These are phyloP conservation scores for Sminthopsis crassicaudata DNA, from an alignment of 2,113 vertebrate species.

Conservation along the genomic window DNA sequence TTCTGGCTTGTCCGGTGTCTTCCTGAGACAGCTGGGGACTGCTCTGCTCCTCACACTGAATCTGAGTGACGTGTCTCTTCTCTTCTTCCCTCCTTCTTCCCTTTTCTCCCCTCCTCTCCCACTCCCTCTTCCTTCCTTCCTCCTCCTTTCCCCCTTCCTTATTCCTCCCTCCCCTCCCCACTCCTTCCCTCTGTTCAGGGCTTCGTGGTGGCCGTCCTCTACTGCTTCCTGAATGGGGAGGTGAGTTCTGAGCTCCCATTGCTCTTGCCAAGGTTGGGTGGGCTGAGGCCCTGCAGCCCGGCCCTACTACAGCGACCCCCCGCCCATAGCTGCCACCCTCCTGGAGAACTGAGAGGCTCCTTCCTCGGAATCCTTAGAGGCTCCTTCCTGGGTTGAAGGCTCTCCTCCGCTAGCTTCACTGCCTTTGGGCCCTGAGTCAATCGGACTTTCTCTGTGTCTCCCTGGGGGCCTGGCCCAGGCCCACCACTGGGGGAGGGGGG, in stretches of 20 bases:
- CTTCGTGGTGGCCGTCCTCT: conserved; percentile 97
- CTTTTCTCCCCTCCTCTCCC: no score
- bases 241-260: conserved; percentile 83
- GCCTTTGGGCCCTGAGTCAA: no score
- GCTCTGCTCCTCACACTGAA: background rate
- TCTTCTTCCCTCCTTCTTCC: background rate
- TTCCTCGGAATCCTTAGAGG: background rate
- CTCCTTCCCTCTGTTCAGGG: conserved; percentile 83
- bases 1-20: background rate
- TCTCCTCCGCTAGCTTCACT: background rate
- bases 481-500: no score
- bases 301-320: no score
- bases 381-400: background rate
- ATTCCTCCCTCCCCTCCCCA: no score
- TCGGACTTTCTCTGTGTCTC: background rate
- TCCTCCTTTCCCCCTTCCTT: background rate
- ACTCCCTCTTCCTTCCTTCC: background rate
- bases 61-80: background rate
- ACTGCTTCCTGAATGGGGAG: conserved; percentile 99
- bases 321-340: background rate
- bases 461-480: background rate
- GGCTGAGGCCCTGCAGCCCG: background rate
- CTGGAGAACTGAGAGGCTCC: background rate
- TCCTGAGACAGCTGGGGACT: background rate
- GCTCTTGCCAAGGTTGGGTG: background rate